phyloP scores from a whole-genome alignment of 2,797 vertebrate genomes.

The Garrulus glandarius region DNA sequence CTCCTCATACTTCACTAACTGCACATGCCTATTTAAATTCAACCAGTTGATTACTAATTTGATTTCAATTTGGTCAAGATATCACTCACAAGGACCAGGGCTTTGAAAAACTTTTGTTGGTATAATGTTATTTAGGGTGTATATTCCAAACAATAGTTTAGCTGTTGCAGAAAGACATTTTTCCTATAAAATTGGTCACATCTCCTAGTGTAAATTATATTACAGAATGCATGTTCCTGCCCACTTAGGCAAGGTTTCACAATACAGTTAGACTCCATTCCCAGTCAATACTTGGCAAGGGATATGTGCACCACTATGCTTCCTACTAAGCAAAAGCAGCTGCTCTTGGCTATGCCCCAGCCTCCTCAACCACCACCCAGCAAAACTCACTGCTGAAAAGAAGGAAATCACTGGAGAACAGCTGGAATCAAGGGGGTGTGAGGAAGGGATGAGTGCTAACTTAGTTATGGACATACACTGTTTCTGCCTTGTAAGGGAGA shows the following conservation, averaged over 20 bases:
- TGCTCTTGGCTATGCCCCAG: not conserved
- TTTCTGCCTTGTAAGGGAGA: slow-evolving; percentile 64
- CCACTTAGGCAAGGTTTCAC: slow-evolving; percentile 5
- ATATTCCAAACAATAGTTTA: not conserved
- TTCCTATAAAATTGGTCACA: not conserved
- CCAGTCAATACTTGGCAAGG: not conserved
- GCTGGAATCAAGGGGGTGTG: not conserved
- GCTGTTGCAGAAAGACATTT: not conserved
- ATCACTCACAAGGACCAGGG: not conserved
- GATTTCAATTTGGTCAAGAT: slow-evolving; percentile 5
- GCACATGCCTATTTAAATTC: not conserved
- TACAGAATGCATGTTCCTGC: not conserved
- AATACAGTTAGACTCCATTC: not conserved
- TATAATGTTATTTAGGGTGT: not conserved
- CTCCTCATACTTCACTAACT: not conserved
- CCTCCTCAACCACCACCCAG: not conserved
- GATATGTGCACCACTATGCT: not conserved
- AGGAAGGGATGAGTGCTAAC: not conserved
- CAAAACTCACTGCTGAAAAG: not conserved
- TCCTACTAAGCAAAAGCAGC: slow-evolving; percentile 35
- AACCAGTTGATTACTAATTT: slow-evolving; percentile 7
- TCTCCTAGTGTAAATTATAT: not conserved
- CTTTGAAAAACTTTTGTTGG: not conserved
- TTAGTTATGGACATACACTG: slow-evolving; percentile 8
- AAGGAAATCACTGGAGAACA: not conserved